Conservation (phyloP, 2,888 invertebrate genomes). For the Norana najaformis region DNA sequence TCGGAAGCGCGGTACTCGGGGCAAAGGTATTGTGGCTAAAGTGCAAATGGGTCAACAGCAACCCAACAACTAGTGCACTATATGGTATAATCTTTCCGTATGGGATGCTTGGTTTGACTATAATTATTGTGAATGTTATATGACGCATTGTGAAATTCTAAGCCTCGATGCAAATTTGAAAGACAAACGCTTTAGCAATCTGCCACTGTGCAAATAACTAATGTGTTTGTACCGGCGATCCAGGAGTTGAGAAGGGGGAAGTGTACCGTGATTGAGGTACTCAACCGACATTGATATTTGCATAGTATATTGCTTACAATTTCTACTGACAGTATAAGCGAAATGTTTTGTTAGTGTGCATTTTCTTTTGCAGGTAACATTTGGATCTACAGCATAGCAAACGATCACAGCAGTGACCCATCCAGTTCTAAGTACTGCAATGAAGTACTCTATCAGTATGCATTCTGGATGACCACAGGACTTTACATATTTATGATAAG, state of each 20-base stretch:
- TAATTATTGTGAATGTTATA: too few relatives aligned
- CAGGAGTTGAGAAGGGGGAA: neutral
- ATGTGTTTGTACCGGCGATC: too few relatives aligned
- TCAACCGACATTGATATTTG: neutral
- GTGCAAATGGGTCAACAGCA: too few relatives aligned
- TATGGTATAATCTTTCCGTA: too few relatives aligned
- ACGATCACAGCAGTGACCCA: conserved; percentile 67
- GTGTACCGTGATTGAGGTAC: neutral
- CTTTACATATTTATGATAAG: conserved; percentile 66
- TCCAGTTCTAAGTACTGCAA: conserved; percentile 69
- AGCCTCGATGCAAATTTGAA: too few relatives aligned
- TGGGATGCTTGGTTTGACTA: too few relatives aligned
- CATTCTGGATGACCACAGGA: conserved; percentile 74
- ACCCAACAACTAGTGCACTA: too few relatives aligned
- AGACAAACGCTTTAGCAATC: too few relatives aligned
- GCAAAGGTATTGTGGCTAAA: too few relatives aligned
- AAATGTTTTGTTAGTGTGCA: neutral
- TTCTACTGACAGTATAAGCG: neutral
- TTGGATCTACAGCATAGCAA: conserved; percentile 72
- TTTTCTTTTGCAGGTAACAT: conserved; percentile 67
- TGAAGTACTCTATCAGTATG: conserved; percentile 71
- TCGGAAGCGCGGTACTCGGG: too few relatives aligned
- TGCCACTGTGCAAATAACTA: too few relatives aligned
- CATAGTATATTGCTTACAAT: neutral
- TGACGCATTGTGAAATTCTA: too few relatives aligned